A percentile compares a stretch with the other conserved stretches of the same genome.
Conservation (phyloP, 1,140 invertebrate genomes). For the Hyles euphorbiae region DNA sequence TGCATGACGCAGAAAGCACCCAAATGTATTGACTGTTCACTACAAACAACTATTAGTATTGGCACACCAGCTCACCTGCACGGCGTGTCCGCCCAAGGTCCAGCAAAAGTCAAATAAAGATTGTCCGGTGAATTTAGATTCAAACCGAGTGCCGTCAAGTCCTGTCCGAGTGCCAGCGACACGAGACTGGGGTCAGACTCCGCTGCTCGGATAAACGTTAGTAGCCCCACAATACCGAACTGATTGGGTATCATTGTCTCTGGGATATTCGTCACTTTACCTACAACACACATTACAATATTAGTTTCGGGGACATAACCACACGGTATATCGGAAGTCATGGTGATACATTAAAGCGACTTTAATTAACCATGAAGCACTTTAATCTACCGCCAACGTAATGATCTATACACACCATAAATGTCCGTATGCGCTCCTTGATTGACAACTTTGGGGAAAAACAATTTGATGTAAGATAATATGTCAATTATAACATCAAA, state of each 20-base stretch:
- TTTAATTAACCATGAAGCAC: conserved; percentile 15
- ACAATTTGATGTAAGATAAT: conserved; percentile 43
- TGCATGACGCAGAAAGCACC: too few relatives aligned
- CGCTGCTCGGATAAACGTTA: conserved; percentile 97
- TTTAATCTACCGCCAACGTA: conserved; percentile 27
- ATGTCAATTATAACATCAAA: conserved; percentile 10
- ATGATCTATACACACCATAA: conserved; percentile 55
- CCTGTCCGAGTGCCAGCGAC: conserved; percentile 95
- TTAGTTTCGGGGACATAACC: background rate
- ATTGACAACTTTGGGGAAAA: conserved; percentile 63
- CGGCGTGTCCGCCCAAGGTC: conserved; percentile 97
- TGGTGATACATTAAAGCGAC: conserved; percentile 18
- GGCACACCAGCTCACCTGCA: conserved; percentile 78
- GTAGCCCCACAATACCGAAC: conserved; percentile 98
- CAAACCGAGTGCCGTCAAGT: conserved; percentile 96
- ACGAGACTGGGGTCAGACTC: conserved; percentile 97
- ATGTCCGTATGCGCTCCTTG: conserved; percentile 62
- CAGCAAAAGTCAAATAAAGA: conserved; percentile 97
- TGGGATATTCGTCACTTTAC: conserved; percentile 98
- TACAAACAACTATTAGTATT: background rate
- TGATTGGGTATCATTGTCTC: conserved; percentile 99
- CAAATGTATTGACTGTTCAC: too few relatives aligned
- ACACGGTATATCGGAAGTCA: background rate
- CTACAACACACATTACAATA: conserved; percentile 64
- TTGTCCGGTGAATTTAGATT: conserved; percentile 99